A percentile compares a stretch with the other conserved stretches of the same genome.
phyloP scores from a whole-genome alignment of 2,888 invertebrate species.

The Euplagia quadripunctaria region DNA sequence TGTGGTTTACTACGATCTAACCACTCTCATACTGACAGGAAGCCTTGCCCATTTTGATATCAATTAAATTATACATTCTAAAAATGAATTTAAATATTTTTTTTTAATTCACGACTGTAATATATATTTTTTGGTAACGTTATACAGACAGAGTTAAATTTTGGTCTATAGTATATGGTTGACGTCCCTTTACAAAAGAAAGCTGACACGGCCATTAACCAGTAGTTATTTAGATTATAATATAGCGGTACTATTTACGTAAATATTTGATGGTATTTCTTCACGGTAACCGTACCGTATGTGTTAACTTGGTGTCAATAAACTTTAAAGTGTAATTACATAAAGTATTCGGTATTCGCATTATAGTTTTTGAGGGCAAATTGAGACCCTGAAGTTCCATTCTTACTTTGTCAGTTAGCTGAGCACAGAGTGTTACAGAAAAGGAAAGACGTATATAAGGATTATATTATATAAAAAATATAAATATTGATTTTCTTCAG shows the following conservation, averaged over 20 bases:
- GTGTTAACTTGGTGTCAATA: not conserved
- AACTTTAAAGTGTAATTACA: not conserved
- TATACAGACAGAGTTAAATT: not conserved
- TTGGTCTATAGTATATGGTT: not conserved
- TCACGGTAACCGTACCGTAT: not conserved
- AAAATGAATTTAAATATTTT: not conserved
- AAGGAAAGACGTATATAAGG: too few species aligned
- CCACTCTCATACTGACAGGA: not conserved
- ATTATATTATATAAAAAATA: too few species aligned
- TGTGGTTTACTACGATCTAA: not conserved
- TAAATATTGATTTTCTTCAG: too few species aligned
- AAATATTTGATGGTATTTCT: not conserved
- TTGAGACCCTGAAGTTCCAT: not conserved
- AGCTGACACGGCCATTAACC: slow-evolving; percentile 7
- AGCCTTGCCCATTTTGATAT: not conserved
- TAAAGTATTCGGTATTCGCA: not conserved
- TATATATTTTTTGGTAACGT: not conserved
- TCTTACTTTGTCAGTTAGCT: not conserved
- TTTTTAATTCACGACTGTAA: not conserved
- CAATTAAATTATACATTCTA: too few species aligned
- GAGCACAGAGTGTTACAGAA: too few species aligned
- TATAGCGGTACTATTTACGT: slow-evolving; percentile 1
- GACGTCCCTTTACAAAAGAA: slow-evolving; percentile 10
- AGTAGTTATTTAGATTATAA: not conserved
- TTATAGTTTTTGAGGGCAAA: not conserved